Percentiles rank a stretch among this genome's conserved stretches.
phyloP scores from a whole-genome alignment of 2,797 vertebrate species.

The Apogon talboti region DNA sequence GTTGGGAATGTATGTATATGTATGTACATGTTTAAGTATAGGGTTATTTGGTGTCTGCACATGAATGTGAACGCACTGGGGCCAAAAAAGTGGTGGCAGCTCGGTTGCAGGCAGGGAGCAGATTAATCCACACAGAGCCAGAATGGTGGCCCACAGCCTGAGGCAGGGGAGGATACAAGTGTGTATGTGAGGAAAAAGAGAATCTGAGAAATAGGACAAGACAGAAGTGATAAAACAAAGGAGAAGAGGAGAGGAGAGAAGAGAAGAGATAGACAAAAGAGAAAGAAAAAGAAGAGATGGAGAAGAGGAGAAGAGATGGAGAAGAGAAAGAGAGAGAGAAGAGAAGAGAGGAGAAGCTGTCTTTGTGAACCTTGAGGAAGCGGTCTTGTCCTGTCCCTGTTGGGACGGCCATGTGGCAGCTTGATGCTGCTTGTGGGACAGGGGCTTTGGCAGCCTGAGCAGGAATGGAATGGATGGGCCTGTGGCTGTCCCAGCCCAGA shows the following conservation, averaged over 20 bases:
- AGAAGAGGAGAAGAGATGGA: constrained; percentile 20
- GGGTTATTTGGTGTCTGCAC: constrained; percentile 34
- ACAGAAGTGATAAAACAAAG: constrained; percentile 33
- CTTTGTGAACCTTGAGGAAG: constrained; percentile 48
- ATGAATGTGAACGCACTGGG: constrained; percentile 70
- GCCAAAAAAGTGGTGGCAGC: constrained; percentile 83
- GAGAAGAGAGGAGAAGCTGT: neutral
- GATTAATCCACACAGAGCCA: constrained; percentile 87
- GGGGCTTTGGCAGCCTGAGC: constrained; percentile 80
- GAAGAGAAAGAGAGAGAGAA: too few relatives aligned
- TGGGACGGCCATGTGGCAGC: constrained; percentile 81
- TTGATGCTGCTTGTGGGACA: constrained; percentile 76
- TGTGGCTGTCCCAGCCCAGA: constrained; percentile 80
- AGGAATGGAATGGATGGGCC: constrained; percentile 73
- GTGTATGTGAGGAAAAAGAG: constrained; percentile 28
- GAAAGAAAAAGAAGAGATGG: neutral
- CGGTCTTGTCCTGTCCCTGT: constrained; percentile 70
- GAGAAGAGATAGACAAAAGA: too few relatives aligned
- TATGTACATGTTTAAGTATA: constrained; percentile 36
- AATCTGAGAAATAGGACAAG: constrained; percentile 55
- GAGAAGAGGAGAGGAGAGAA: constrained; percentile 5
- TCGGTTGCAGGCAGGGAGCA: constrained; percentile 87
- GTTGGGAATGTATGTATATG: constrained; percentile 43
- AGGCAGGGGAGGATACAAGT: constrained; percentile 65
- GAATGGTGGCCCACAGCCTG: constrained; percentile 85